phyloP scores from a whole-genome alignment of 2,797 vertebrate species.

The Lepilemur ruficaudatus region DNA sequence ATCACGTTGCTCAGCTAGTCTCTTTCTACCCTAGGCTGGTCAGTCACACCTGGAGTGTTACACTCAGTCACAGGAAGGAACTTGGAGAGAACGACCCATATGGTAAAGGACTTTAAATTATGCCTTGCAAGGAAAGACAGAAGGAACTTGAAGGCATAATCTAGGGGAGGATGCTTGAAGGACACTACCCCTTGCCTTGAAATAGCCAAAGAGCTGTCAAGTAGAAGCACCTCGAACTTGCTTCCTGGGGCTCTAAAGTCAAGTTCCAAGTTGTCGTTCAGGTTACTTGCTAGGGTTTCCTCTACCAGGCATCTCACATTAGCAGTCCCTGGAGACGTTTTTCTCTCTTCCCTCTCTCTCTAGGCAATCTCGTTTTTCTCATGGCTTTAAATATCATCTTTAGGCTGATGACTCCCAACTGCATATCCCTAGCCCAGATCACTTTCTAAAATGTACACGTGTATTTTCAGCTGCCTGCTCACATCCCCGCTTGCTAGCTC shows the following conservation, averaged over 20 bases:
- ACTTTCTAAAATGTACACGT: conserved; percentile 43
- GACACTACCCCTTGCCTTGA: neutral
- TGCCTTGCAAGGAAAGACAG: neutral
- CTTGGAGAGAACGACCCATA: neutral
- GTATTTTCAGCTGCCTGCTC: neutral
- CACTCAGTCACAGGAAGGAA: neutral
- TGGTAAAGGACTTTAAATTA: neutral
- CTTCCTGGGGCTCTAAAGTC: neutral
- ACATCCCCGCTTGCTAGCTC: neutral
- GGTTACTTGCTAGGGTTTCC: neutral
- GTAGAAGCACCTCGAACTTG: neutral
- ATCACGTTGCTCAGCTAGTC: neutral
- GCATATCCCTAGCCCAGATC: conserved; percentile 5
- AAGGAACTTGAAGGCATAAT: neutral
- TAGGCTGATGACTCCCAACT: neutral
- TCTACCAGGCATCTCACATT: neutral
- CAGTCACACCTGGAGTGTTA: neutral
- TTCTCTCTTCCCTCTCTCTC: neutral
- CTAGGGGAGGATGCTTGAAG: neutral
- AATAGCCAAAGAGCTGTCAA: neutral
- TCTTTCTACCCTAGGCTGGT: neutral
- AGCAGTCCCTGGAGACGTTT: neutral
- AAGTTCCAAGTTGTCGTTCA: neutral
- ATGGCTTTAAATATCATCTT: conserved; percentile 51
- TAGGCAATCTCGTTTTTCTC: neutral